Evolutionary conservation across 2,113 vertebrate genomes (phyloP).

Genomic region (Malaclemys terrapin): DNA sequence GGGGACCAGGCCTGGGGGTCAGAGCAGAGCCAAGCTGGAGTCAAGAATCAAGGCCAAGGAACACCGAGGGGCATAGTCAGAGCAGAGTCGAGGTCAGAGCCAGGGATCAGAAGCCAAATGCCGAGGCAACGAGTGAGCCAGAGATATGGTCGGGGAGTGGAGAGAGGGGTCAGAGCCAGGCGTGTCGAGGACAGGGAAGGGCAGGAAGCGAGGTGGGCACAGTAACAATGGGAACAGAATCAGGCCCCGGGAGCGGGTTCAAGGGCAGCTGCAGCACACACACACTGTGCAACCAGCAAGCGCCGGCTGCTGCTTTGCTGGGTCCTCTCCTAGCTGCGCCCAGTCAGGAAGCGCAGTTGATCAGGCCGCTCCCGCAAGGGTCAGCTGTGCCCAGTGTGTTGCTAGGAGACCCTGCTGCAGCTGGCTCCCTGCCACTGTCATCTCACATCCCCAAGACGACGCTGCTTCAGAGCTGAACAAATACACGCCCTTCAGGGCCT

Average conservation of each 20-base stretch:
- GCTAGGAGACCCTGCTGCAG: not conserved
- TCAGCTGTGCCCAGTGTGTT: not conserved
- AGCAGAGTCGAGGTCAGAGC: not conserved
- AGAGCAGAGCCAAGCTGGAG: not conserved
- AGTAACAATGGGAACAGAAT: not conserved
- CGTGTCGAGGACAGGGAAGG: not conserved
- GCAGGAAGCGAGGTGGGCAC: not conserved
- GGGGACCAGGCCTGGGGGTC: too few species aligned
- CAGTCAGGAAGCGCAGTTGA: not conserved
- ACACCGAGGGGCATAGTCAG: not conserved
- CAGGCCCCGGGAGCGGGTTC: not conserved
- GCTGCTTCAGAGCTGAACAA: not conserved
- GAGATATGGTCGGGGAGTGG: not conserved
- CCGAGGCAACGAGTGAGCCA: not conserved
- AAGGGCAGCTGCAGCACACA: not conserved
- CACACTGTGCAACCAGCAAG: not conserved
- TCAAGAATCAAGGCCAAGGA: not conserved
- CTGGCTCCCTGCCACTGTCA: not conserved
- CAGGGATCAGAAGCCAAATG: not conserved
- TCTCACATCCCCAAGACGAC: not conserved
- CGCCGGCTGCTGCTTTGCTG: not conserved
- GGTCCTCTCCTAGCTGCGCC: not conserved
- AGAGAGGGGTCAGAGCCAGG: not conserved
- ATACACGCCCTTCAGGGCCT: not conserved
- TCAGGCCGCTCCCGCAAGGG: not conserved